phyloP scores from a whole-genome alignment of 2,113 vertebrate genomes.

The Oenanthe oenanthe region DNA sequence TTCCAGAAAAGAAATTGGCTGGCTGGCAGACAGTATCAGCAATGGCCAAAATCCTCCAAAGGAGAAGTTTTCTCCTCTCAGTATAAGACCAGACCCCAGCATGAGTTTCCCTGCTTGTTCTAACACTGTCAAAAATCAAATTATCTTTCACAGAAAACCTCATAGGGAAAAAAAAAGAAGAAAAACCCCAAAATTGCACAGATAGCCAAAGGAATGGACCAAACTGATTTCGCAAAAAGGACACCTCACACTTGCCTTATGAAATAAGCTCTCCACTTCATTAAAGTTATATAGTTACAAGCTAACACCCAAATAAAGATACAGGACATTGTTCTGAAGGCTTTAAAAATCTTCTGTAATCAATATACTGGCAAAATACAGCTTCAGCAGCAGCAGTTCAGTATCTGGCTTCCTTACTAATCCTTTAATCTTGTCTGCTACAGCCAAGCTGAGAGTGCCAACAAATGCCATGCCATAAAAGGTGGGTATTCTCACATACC shows the following conservation, averaged over 20 bases:
- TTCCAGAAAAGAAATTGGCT: neutral
- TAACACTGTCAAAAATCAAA: neutral
- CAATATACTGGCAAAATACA: constrained; percentile 17
- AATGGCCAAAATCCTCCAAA: neutral
- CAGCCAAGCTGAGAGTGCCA: neutral
- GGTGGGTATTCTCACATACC: constrained; percentile 31
- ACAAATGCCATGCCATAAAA: constrained; percentile 40
- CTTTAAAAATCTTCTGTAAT: constrained; percentile 23
- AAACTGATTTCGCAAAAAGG: neutral
- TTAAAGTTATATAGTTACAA: neutral
- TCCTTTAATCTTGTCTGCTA: constrained; percentile 51
- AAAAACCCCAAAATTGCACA: neutral
- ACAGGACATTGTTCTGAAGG: neutral
- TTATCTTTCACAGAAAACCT: neutral
- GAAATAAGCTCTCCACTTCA: neutral
- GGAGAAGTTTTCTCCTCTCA: neutral
- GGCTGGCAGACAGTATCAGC: neutral
- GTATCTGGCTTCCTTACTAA: constrained; percentile 24
- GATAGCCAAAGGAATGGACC: neutral
- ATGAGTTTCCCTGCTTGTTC: neutral
- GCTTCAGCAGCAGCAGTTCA: constrained; percentile 8
- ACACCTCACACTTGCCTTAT: neutral
- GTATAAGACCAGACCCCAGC: neutral
- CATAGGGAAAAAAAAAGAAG: rapidly evolving
- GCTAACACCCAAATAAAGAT: neutral